phyloP scores from a whole-genome alignment of 1,140 invertebrate genomes.

The Macrotrachela quadricornifera region DNA sequence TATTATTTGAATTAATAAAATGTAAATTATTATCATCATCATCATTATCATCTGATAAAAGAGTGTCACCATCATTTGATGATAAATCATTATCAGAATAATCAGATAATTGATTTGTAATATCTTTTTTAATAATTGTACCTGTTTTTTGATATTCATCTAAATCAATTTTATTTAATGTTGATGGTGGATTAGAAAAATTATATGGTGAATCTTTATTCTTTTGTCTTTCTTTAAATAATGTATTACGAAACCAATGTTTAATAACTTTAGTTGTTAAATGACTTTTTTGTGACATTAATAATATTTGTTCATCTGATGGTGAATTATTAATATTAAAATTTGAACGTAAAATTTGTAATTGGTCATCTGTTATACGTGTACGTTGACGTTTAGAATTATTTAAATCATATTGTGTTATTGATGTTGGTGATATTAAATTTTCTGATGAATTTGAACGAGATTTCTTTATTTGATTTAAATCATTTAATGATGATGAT shows the following conservation, averaged over 20 bases:
- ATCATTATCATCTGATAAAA: too few species aligned
- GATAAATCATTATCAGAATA: too few species aligned
- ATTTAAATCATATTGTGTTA: too few species aligned
- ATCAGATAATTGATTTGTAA: too few species aligned
- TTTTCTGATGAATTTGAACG: too few species aligned
- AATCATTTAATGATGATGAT: too few species aligned
- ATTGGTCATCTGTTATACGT: constrained; percentile 83
- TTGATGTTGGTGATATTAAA: too few species aligned
- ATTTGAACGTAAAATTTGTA: constrained; percentile 79
- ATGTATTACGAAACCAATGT: constrained; percentile 95
- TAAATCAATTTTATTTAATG: constrained; percentile 65
- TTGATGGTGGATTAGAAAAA: constrained; percentile 94
- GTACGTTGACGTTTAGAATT: constrained; percentile 76
- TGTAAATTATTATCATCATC: not conserved
- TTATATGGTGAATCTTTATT: constrained; percentile 99
- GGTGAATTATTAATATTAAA: constrained; percentile 98
- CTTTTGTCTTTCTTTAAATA: constrained; percentile 94
- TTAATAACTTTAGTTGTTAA: constrained; percentile 96
- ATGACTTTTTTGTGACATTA: constrained; percentile 58
- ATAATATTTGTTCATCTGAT: constrained; percentile 71
- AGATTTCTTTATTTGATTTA: too few species aligned
- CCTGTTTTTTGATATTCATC: constrained; percentile 98
- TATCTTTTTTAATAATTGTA: too few species aligned
- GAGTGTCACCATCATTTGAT: too few species aligned
- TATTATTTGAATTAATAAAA: not conserved